Conservation (phyloP, 2,113 vertebrate species). For the Strix uralensis region DNA sequence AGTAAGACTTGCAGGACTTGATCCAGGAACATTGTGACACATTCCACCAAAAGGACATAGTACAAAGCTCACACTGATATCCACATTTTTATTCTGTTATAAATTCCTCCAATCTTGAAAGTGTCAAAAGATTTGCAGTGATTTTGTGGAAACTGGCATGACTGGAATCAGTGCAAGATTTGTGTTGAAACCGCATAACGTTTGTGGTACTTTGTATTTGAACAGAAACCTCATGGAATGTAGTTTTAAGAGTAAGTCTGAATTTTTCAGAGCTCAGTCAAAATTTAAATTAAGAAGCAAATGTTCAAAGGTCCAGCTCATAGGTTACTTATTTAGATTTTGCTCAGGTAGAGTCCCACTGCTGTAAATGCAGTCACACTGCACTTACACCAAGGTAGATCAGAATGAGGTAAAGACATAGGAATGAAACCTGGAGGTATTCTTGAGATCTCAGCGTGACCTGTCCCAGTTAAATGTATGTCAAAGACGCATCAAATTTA, state of each 20-base stretch:
- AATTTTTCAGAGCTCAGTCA: not conserved
- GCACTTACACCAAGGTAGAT: not conserved
- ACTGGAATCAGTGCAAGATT: not conserved
- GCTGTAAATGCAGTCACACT: not conserved
- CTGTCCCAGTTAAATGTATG: not conserved
- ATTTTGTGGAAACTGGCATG: not conserved
- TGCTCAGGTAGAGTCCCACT: not conserved
- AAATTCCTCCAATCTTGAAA: not conserved
- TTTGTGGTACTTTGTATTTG: not conserved
- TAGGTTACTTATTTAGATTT: not conserved
- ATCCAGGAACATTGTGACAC: not conserved
- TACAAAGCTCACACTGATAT: not conserved
- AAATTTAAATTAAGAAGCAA: not conserved
- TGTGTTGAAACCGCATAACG: not conserved
- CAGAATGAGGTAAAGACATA: not conserved
- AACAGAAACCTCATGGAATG: not conserved
- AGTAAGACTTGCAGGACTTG: not conserved
- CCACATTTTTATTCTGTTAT: not conserved
- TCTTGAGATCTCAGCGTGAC: not conserved
- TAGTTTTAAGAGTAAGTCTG: not conserved
- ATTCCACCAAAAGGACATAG: not conserved
- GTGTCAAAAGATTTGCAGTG: not conserved
- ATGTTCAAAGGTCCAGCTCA: not conserved
- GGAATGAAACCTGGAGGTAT: not conserved
- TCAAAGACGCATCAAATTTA: not conserved